Evolutionary conservation across 2,888 invertebrate species (phyloP), one percentile per base, ranked within the genome.

Genomic region (Corythucha ciliata): DNA sequence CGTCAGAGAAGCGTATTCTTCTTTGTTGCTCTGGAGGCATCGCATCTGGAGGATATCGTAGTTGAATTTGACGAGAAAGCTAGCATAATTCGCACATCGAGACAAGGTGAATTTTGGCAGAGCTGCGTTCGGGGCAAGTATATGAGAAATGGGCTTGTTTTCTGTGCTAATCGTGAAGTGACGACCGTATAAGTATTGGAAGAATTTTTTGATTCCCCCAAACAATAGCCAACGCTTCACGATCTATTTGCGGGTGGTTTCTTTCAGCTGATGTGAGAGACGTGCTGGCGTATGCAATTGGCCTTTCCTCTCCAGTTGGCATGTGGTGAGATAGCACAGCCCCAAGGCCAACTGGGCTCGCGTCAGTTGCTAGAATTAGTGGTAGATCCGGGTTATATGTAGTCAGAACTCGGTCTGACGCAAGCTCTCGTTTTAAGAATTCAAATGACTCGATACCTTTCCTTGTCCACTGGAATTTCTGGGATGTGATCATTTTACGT

Each of bases 151-250:
- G 1, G 70, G 67, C 48, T 65, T 61, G 50, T 67, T 64, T 54
- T 68, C 67, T 2, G 68, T 68, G 7, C 62, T 33, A 12, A 70
- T 57, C 1, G 59, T 63, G 56, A 71, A 71, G 3, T 59, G 56
- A 3, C 65, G 54, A 4, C 67, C 70, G 55, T 61, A 66, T 4
- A 70, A 21, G 56, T 67, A 71, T 10, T 65, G 60, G 51, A 66
- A 62, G 57, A 70, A 71, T 56, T 63, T 3, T 36, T 36, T 20
- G 14, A 46, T 36, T 3, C 21, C n/a, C 46, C 46, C 46, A 46
- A 6, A 46, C 34, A 8, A 46, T 12, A 3, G 63, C 62, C n/a
- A 66, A 60, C 1, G 65, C 68, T 58, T 64, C 62, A 8, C 57
- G 56, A 37, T 63, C 63, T 4, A 62, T 51, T 45, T 61, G 59